Base-by-base conservation (phyloP, 2,113 vertebrate species). In the Hepsetus odoe region DNA sequence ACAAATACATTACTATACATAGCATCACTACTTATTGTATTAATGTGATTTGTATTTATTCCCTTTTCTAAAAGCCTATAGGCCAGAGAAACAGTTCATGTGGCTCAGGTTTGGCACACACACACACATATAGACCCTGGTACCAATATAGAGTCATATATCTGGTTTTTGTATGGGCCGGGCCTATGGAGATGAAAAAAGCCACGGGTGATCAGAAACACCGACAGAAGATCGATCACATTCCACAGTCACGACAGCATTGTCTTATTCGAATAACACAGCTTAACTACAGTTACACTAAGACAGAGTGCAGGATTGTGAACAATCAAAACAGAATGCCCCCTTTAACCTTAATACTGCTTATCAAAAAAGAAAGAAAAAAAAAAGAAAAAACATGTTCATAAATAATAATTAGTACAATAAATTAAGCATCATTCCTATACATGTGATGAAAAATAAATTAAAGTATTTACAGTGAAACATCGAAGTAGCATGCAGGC, bases 171-270 rank as follows among this genome's bases (percentile, higher is more conserved):
- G 18, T 49, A 20, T 49, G 46, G 46, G 46, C 46, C 2, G 5
- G 46, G 46, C 46, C 18, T 6, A 5, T 49, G 46, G 46, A 49
- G 46, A 49, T 49, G 46, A 49, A 49, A 46, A n/a, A 80, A 77
- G 84, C 76, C 65, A 84, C 40, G 46, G 86, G 84, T 75, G 79
- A 82, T 86, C 81, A 82, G 74, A 90, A 89, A 88, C 88, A 94
- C 91, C 91, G 90, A 94, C 89, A 95, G 92, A 93, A 94, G 84
- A 94, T 91, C 88, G 94, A 92, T 91, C 92, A 96, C 93, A 92
- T 91, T 94, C 90, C 92, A 95, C 90, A 92, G 90, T 95, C 92
- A 95, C 90, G 91, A 87, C 82, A 88, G 44, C 70, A 32, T 51
- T 72, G 59, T 79, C 77, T 85, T 91, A 90, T 87, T 86, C 91